phyloP scores from a whole-genome alignment of 2,888 invertebrate genomes.

The Nephrotoma flavescens region DNA sequence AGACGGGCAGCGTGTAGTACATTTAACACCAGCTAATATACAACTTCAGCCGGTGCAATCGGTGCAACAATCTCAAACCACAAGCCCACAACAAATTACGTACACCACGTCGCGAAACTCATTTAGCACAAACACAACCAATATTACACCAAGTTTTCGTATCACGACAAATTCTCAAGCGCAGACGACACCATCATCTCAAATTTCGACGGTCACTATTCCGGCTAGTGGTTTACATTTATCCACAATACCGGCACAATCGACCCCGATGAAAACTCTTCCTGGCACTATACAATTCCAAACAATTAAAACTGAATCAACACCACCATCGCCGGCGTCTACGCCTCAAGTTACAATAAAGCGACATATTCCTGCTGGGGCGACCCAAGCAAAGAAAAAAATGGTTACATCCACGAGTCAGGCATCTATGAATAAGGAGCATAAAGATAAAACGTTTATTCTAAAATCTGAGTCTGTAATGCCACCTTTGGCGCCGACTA shows the following conservation, averaged over 20 bases:
- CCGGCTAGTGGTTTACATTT: constrained; percentile 9
- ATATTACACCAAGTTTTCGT: constrained; percentile 1
- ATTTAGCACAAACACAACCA: neutral
- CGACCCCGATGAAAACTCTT: constrained; percentile 20
- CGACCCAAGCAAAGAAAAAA: neutral
- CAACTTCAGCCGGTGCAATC: constrained; percentile 19
- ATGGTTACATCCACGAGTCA: constrained; percentile 16
- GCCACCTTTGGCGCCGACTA: constrained; percentile 19
- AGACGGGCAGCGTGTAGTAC: constrained; percentile 31
- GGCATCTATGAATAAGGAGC: constrained; percentile 20
- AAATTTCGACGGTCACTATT: constrained; percentile 10
- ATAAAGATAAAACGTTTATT: constrained; percentile 21
- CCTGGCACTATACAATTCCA: constrained; percentile 14
- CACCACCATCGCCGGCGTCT: neutral
- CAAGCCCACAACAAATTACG: constrained; percentile 8
- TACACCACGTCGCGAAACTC: constrained; percentile 18
- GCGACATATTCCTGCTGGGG: constrained; percentile 18
- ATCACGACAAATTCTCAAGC: constrained; percentile 3
- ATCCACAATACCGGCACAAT: constrained; percentile 17
- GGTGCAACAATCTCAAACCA: constrained; percentile 16
- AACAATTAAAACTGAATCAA: constrained; percentile 17
- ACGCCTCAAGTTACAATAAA: constrained; percentile 9
- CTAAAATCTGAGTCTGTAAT: constrained; percentile 20
- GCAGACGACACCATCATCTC: constrained; percentile 13
- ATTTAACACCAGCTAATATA: constrained; percentile 22